Conservation (phyloP, 2,797 vertebrate species). For the Melanotaenia trifasciata region DNA sequence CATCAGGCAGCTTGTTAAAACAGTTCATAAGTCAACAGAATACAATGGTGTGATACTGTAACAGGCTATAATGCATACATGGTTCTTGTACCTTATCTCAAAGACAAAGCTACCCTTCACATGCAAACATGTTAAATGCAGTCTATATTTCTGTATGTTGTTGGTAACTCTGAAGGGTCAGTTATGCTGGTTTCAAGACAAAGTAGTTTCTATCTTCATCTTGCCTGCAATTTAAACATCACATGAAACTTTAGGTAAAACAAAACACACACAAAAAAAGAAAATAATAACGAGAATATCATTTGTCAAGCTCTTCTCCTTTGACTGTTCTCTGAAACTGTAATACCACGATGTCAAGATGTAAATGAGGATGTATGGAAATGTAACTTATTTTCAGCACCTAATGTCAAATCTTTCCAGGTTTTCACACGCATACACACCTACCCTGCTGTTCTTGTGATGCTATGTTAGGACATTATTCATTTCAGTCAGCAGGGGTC, state of each 20-base stretch:
- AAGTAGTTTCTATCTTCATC: not conserved
- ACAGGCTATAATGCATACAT: slow-evolving; percentile 7
- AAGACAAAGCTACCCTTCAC: slow-evolving; percentile 18
- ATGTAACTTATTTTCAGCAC: slow-evolving; percentile 31
- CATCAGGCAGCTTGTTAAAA: slow-evolving; percentile 49
- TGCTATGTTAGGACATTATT: slow-evolving; percentile 49
- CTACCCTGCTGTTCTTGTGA: not conserved
- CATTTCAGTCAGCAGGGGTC: slow-evolving; percentile 75
- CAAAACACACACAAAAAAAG: not conserved
- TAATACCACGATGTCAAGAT: slow-evolving; percentile 36
- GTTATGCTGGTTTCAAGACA: slow-evolving; percentile 11
- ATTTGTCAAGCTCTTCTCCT: slow-evolving; percentile 11
- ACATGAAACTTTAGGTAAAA: slow-evolving; percentile 15
- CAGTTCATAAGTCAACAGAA: slow-evolving; percentile 26
- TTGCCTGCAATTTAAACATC: slow-evolving; percentile 4
- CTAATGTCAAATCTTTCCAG: slow-evolving; percentile 26
- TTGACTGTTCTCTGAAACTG: slow-evolving; percentile 38
- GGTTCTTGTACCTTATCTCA: slow-evolving; percentile 5
- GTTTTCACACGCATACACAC: slow-evolving; percentile 14
- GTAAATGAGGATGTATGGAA: slow-evolving; percentile 53
- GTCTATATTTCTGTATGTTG: slow-evolving; percentile 1
- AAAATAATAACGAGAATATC: not conserved
- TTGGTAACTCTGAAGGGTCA: not conserved
- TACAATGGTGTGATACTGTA: slow-evolving; percentile 11
- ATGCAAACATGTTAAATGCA: slow-evolving; percentile 26